These are phyloP conservation scores for Morone saxatilis DNA, from an alignment of 2,113 vertebrate genomes.

Conservation along the genomic window DNA sequence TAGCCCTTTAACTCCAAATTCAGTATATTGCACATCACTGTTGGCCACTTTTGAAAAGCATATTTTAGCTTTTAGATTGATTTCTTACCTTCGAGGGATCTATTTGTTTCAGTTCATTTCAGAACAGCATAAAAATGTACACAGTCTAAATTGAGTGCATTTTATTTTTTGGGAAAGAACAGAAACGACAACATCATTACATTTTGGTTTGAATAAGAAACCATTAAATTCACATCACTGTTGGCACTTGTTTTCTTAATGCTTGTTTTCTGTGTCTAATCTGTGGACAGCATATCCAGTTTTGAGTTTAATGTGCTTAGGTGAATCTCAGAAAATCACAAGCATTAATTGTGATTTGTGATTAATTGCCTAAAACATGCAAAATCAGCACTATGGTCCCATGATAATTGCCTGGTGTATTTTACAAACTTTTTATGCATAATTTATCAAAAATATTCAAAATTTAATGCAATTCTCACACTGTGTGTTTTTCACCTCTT, in stretches of 20 bases:
- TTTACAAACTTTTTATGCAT: not conserved
- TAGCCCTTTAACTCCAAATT: constrained; percentile 50
- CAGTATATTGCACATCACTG: constrained; percentile 9
- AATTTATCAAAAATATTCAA: not conserved
- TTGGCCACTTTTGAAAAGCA: constrained; percentile 28
- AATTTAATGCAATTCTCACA: constrained; percentile 13
- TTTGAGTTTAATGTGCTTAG: not conserved
- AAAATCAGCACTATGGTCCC: not conserved
- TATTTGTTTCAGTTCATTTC: constrained; percentile 48
- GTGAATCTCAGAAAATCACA: too few species aligned
- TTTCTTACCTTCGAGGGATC: constrained; percentile 48
- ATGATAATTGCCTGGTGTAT: not conserved
- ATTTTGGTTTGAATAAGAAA: not conserved
- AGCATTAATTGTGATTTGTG: not conserved
- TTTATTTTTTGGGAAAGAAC: not conserved
- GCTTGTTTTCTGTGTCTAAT: not conserved
- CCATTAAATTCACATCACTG: not conserved
- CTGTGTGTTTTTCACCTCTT: not conserved
- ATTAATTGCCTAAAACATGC: not conserved
- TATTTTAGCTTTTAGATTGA: constrained; percentile 40
- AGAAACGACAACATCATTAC: not conserved
- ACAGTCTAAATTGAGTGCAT: not conserved
- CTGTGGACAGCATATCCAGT: not conserved
- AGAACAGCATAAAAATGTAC: constrained; percentile 3
- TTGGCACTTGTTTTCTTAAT: not conserved